phyloP scores from a whole-genome alignment of 2,888 invertebrate species.

The Tachina lurida region DNA sequence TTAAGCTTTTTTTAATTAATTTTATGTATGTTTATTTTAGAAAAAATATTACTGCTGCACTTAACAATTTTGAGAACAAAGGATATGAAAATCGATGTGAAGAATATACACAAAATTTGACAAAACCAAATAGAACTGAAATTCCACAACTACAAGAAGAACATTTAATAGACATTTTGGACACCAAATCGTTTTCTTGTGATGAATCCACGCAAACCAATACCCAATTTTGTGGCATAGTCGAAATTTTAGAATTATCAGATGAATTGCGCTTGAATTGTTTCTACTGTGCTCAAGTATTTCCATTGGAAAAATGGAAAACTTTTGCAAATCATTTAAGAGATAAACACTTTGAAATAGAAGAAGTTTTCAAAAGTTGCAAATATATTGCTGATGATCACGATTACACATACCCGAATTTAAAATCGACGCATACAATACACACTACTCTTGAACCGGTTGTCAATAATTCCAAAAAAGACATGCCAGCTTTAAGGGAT shows the following conservation, averaged over 20 bases:
- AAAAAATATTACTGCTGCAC: no score
- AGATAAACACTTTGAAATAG: slow-evolving; percentile 18
- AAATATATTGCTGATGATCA: slow-evolving; percentile 35
- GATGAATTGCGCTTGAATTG: slow-evolving; percentile 47
- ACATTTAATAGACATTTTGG: background rate
- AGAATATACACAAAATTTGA: background rate
- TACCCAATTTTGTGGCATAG: slow-evolving; percentile 31
- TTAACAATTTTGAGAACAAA: slow-evolving; percentile 2
- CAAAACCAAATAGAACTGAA: background rate
- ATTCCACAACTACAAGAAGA: background rate
- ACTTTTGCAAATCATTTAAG: slow-evolving; percentile 36
- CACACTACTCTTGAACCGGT: background rate
- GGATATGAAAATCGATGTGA: slow-evolving; percentile 11
- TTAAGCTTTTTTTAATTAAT: no score
- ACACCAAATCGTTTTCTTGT: slow-evolving; percentile 20
- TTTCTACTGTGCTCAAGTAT: slow-evolving; percentile 44
- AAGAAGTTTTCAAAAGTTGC: slow-evolving; percentile 17
- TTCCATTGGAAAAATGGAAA: slow-evolving; percentile 37
- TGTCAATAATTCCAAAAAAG: background rate
- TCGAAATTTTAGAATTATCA: slow-evolving; percentile 29
- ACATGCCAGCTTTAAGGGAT: background rate
- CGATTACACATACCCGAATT: slow-evolving; percentile 20
- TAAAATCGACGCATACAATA: background rate
- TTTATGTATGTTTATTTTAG: no score
- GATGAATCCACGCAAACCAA: slow-evolving; percentile 33